phyloP scores from a whole-genome alignment of 2,113 vertebrate species.

The Halichoeres trimaculatus region DNA sequence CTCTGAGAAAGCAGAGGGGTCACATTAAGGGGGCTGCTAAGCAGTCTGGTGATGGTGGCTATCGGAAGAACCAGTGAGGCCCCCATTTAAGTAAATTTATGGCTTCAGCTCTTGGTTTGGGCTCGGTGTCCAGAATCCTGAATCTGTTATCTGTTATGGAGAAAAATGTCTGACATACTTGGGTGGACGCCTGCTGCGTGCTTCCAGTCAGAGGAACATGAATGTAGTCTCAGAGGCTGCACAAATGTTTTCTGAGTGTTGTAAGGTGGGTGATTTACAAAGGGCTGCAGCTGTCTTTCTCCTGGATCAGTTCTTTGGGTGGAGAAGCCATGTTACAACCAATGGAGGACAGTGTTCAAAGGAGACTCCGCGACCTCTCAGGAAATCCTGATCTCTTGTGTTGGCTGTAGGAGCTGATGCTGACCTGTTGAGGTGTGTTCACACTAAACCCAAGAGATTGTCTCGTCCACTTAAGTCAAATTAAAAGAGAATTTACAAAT shows the following conservation, averaged over 20 bases:
- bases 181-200: constrained; percentile 65
- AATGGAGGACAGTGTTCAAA: constrained; percentile 14
- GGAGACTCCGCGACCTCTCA: constrained; percentile 1
- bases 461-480: not conserved
- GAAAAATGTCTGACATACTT: constrained; percentile 72
- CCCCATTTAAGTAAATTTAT: constrained; percentile 74
- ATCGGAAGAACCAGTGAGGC: constrained; percentile 51
- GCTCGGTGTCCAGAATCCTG: constrained; percentile 40
- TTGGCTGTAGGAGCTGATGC: not conserved
- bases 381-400: not conserved
- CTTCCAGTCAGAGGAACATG: constrained; percentile 30
- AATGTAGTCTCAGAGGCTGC: constrained; percentile 50
- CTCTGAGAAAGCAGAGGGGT: constrained; percentile 35
- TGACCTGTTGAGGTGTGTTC: not conserved
- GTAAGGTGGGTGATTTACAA: constrained; percentile 63
- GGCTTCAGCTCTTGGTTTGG: constrained; percentile 29
- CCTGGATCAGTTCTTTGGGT: constrained; percentile 27
- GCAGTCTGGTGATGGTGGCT: constrained; percentile 49
- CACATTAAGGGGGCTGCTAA: constrained; percentile 37
- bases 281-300: constrained; percentile 66
- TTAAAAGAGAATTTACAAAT: not conserved
- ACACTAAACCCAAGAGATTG: not conserved
- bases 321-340: constrained; percentile 29
- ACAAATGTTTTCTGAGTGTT: constrained; percentile 66
- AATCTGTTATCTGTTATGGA: constrained; percentile 76